Conservation (phyloP, 2,113 vertebrate species). For the Mirza zaza region DNA sequence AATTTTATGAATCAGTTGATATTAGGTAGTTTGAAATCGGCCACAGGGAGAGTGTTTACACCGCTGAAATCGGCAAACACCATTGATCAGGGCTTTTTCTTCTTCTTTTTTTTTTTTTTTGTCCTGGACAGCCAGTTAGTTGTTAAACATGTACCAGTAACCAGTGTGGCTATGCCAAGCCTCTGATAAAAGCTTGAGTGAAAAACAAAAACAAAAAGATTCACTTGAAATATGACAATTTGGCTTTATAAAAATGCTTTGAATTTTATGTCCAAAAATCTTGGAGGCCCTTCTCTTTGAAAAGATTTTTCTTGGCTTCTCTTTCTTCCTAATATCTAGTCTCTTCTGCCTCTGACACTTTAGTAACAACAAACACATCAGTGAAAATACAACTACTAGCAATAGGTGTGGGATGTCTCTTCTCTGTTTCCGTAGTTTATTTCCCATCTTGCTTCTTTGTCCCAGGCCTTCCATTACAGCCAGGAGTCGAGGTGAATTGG, state of each 20-base stretch:
- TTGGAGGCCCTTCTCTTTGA: not conserved
- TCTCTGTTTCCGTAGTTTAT: not conserved
- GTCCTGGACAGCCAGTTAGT: not conserved
- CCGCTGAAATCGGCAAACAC: not conserved
- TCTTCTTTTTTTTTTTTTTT: not conserved
- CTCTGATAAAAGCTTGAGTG: not conserved
- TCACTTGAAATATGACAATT: not conserved
- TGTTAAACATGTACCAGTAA: not conserved
- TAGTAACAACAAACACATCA: not conserved
- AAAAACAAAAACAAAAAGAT: not conserved
- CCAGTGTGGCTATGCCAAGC: not conserved
- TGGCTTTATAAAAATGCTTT: constrained; percentile 13
- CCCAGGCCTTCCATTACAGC: not conserved
- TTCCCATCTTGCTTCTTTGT: not conserved
- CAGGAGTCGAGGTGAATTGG: not conserved
- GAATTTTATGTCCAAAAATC: not conserved
- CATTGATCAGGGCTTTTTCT: not conserved
- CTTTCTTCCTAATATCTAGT: not conserved
- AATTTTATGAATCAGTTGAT: constrained; percentile 59
- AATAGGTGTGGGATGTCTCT: not conserved
- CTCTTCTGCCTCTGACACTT: not conserved
- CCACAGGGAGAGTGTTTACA: not conserved
- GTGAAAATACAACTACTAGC: not conserved
- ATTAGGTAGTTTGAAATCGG: not conserved
- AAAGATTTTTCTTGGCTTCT: not conserved